Evolutionary conservation across 2,888 invertebrate genomes (phyloP), one percentile per base, ranked within the genome.

Genomic region (Dicyrtomina minuta): DNA sequence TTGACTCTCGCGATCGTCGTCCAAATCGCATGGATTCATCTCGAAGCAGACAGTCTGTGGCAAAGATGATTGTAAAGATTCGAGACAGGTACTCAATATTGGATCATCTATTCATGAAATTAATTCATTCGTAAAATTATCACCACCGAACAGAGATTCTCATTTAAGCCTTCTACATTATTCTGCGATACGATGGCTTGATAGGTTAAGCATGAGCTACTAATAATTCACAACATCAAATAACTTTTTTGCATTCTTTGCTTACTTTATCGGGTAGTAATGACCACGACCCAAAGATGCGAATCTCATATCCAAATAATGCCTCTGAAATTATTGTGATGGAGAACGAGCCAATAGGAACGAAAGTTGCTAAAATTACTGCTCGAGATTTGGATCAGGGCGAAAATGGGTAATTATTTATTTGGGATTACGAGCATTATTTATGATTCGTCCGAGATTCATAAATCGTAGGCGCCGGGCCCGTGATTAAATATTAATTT

Each of bases 371-470:
- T 13, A 90, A 89, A 75, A 90, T 96, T 4, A 85, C 87, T 53
- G 97, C 96, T 0, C 88, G 88, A 72, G 97, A 98, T 82, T 88
- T 86, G 17, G 97, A 98, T 82, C 89, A 91, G 1, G 96, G 94
- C 0, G 96, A 96, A 81, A 97, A 78, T 74, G 78, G 77, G 78
- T 78, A 76, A 59, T 51, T 55, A 13, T 43, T 68, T 41, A 10
- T 27, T n/a, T n/a, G n/a, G n/a, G n/a, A n/a, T n/a, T n/a, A 6
- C n/a, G n/a, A n/a, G n/a, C 27, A 10, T 58, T 26, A 41, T 41
- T 58, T 58, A 33, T 33, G 33, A 8, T 33, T 33, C 33, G 8
- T n/a, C n/a, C n/a, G n/a, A n/a, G n/a, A n/a, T n/a, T n/a, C n/a
- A n/a, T n/a, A n/a, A n/a, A n/a, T n/a, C n/a, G 55, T 15, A 17